These are phyloP conservation scores for Sebastiscus tertius DNA, from an alignment of 2,797 vertebrate genomes.

Conservation along the genomic window DNA sequence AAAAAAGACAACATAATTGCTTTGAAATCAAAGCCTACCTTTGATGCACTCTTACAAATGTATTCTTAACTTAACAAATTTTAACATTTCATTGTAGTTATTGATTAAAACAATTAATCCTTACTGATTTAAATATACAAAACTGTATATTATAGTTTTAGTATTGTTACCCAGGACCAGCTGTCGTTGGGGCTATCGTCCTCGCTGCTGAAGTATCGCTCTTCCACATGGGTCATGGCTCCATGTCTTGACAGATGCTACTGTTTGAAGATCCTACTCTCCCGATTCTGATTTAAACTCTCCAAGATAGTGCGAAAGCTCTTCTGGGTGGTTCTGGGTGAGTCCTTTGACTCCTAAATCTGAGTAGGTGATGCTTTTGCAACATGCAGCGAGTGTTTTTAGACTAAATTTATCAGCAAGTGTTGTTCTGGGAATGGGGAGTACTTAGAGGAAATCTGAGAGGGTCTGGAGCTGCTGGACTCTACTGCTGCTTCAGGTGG, in stretches of 20 bases:
- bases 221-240: constrained; percentile 36
- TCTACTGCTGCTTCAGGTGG: constrained; percentile 10
- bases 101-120: not conserved
- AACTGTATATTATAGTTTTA: not conserved
- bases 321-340: not conserved
- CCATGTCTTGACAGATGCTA: not conserved
- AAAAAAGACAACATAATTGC: not conserved
- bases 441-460: constrained; percentile 75
- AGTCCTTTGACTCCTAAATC: constrained; percentile 17
- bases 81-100: not conserved
- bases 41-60: not conserved
- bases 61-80: not conserved
- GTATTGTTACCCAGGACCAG: constrained; percentile 82
- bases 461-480: constrained; percentile 27
- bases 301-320: not conserved
- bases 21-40: not conserved
- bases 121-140: not conserved
- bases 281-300: not conserved
- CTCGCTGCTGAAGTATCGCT: constrained; percentile 31
- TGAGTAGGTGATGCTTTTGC: constrained; percentile 7
- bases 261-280: not conserved
- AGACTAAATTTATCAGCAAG: constrained; percentile 68
- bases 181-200: constrained; percentile 58
- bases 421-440: constrained; percentile 63
- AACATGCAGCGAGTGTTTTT: constrained; percentile 41